Base-by-base conservation (phyloP, 2,888 invertebrate species). In the Cerastoderma edule region DNA sequence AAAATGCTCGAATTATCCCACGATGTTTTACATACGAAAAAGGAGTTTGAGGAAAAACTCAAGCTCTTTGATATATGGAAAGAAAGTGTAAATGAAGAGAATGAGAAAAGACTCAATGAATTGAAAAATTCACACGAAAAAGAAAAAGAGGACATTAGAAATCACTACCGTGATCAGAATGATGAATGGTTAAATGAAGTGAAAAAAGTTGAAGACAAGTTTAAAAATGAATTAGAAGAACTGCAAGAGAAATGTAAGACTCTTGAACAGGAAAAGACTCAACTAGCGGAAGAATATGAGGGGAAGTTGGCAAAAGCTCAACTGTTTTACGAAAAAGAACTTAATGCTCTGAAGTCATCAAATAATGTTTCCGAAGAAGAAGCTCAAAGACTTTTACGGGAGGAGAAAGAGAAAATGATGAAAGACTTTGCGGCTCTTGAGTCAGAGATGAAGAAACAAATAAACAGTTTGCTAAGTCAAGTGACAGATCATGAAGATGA, bases 251-350 rank as follows among this genome's bases (percentile, higher is more conserved):
- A 88, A 33, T 74, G 83, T 68, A 85, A 88, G 35, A 35, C 50
- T 39, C 76, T 89, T 65, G 85, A 86, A 33, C 80, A 74, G 46
- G 89, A 89, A 30, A 90, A 88, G 83, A 44, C 67, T 50, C 83
- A 85, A 83, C 66, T 87, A 39, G 77, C 83, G 30, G 90, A 91
- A 53, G 92, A 92, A 33, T 90, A 88, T 85, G 90, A 90, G 65
- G 80, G 75, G 24, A 92, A 92, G 76, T 79, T 92, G 16, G 83
- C 79, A 32, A 91, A 92, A 85, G 90, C 91, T 30, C 88, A 90
- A 75, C 85, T 90, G 24, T 91, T 92, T 72, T 91, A 90, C 83
- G 91, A 92, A 81, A 90, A 92, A 65, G 92, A 92, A 76, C 80
- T 92, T 16, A 88, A 90, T 66, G 91, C 87, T 10, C 74, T 90